Percentiles rank a stretch among this genome's conserved stretches.
These are phyloP conservation scores for Aricia artaxerxes DNA, from an alignment of 2,888 invertebrate genomes.

Conservation along the genomic window DNA sequence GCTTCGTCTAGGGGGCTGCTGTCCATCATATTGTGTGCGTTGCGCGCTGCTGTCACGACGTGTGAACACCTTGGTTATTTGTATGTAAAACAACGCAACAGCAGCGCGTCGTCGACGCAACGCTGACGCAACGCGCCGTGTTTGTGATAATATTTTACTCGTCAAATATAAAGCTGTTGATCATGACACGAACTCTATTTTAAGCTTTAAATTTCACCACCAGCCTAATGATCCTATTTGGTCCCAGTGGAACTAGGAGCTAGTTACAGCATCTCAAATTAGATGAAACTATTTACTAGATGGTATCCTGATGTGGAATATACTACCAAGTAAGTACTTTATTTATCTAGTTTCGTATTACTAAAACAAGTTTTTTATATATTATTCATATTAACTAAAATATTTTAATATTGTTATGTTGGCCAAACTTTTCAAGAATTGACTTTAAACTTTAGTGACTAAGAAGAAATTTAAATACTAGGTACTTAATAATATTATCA, in stretches of 20 bases:
- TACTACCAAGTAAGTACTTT: no score
- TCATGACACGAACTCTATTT: background rate
- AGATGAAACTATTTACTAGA: constrained; percentile 13
- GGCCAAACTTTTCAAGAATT: background rate
- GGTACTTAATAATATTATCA: background rate
- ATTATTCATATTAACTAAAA: background rate
- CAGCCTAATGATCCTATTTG: background rate
- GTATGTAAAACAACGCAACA: no score
- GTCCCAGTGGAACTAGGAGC: background rate
- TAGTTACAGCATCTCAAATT: background rate
- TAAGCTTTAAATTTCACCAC: constrained; percentile 2
- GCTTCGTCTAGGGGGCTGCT: no score
- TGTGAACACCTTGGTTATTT: no score
- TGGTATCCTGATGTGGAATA: background rate
- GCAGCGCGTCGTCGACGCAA: no score
- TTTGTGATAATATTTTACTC: no score
- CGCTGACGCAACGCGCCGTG: no score
- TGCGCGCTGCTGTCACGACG: no score
- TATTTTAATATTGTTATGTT: background rate
- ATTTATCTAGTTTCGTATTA: no score
- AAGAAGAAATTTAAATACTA: background rate
- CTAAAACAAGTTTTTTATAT: background rate
- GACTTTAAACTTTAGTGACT: background rate
- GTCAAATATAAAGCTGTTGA: background rate
- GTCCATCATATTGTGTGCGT: no score